phyloP scores from a whole-genome alignment of 2,888 invertebrate species.

The Drosophila pegasa region DNA sequence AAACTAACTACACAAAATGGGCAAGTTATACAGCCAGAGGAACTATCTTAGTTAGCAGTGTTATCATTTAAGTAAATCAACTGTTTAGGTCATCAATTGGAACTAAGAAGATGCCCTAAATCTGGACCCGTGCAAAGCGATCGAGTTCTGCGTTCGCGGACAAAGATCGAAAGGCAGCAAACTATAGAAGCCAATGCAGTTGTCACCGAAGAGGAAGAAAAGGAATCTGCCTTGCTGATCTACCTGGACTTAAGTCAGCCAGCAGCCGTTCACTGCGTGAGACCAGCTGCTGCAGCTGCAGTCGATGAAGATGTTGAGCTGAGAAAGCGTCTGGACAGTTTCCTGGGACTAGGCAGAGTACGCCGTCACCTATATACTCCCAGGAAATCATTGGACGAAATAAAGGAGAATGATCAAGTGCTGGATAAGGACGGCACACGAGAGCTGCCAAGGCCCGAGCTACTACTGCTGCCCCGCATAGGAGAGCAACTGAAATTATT shows the following conservation, averaged over 20 bases:
- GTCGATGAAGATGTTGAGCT: slow-evolving; percentile 2
- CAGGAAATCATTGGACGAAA: neutral
- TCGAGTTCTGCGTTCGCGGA: neutral
- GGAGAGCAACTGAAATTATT: neutral
- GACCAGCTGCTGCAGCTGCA: neutral
- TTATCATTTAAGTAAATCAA: neutral
- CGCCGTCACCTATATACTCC: neutral
- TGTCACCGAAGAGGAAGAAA: neutral
- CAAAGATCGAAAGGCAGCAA: neutral
- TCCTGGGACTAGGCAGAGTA: neutral
- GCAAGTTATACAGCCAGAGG: neutral
- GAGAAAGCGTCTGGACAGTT: neutral
- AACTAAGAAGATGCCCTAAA: neutral
- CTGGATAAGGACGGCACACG: no score
- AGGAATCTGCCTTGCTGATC: neutral
- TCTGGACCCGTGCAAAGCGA: neutral
- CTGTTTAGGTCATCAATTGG: neutral
- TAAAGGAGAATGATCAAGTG: no score
- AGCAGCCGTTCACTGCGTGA: neutral
- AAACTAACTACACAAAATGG: neutral
- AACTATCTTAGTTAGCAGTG: neutral
- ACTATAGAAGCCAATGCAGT: neutral
- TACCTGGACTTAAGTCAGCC: slow-evolving; percentile 7
- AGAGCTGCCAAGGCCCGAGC: neutral
- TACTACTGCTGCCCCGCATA: neutral